Evolutionary conservation across 2,797 vertebrate species (phyloP).

Genomic region (Cottoperca gobio): DNA sequence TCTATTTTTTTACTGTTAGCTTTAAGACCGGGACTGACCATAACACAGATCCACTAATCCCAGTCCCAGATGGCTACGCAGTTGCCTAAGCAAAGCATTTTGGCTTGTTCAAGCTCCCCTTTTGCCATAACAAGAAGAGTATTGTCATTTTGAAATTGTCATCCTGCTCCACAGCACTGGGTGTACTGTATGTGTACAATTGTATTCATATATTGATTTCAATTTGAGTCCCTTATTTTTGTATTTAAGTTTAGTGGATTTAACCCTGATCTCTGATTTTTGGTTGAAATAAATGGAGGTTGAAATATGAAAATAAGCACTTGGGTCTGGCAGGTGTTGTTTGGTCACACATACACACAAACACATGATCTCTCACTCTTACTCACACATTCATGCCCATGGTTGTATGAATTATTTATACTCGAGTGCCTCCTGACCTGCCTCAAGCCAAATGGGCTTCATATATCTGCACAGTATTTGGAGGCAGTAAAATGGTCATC

Average conservation of each 20-base stretch:
- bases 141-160: constrained; percentile 77
- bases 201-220: constrained; percentile 78
- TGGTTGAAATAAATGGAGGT: constrained; percentile 83
- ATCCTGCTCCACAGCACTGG: constrained; percentile 79
- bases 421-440: constrained; percentile 67
- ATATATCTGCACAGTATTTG: constrained; percentile 63
- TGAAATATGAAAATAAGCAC: constrained; percentile 76
- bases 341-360: constrained; percentile 45
- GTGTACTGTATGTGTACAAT: constrained; percentile 79
- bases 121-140: constrained; percentile 78
- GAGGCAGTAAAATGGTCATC: constrained; percentile 67
- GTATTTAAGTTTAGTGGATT: constrained; percentile 83
- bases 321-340: constrained; percentile 73
- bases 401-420: constrained; percentile 74
- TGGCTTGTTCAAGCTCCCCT: constrained; percentile 71
- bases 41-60: constrained; percentile 68
- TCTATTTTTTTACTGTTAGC: constrained; percentile 85
- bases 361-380: constrained; percentile 19
- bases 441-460: constrained; percentile 66
- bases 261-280: constrained; percentile 72
- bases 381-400: constrained; percentile 7
- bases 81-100: constrained; percentile 74
- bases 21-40: constrained; percentile 76
- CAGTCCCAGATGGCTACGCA: constrained; percentile 66
- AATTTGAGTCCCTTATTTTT: constrained; percentile 84